Evolutionary conservation across 1,140 invertebrate genomes (phyloP).

Genomic region (Danaus plexippus): DNA sequence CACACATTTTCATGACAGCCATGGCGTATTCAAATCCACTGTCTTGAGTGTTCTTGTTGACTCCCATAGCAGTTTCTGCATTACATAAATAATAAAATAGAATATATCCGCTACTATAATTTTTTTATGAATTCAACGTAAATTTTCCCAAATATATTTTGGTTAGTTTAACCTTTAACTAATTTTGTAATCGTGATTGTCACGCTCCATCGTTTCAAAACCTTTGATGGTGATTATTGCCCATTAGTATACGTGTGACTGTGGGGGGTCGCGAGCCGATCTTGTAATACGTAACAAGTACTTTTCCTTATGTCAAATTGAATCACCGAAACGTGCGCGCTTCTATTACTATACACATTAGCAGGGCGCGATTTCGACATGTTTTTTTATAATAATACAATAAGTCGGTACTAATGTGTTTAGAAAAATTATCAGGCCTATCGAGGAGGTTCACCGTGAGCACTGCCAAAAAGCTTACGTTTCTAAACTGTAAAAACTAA

Average conservation of each 20-base stretch:
- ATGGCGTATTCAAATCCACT: conserved; percentile 86
- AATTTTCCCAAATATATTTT: not conserved
- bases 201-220: conserved; percentile 6
- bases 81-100: conserved; percentile 11
- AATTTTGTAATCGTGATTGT: conserved; percentile 13
- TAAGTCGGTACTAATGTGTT: not conserved
- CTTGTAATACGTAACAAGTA: conserved; percentile 19
- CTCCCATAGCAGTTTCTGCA: conserved; percentile 86
- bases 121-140: not conserved
- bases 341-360: conserved; percentile 14
- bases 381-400: not conserved
- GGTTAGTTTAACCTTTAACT: not conserved
- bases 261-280: conserved; percentile 44
- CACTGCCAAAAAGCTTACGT: too few species aligned
- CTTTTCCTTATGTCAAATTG: conserved; percentile 29
- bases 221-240: conserved; percentile 44
- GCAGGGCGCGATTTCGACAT: conserved; percentile 7
- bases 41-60: conserved; percentile 81
- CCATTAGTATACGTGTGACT: conserved; percentile 48
- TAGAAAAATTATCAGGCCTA: too few species aligned
- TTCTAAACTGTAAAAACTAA: too few species aligned
- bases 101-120: not conserved
- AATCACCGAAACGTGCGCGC: conserved; percentile 14
- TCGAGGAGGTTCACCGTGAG: too few species aligned
- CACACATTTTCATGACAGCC: conserved; percentile 90